Evolutionary conservation across 2,888 invertebrate species (phyloP), one percentile per base, ranked within the genome.

Genomic region (Ectropis crepuscularia): DNA sequence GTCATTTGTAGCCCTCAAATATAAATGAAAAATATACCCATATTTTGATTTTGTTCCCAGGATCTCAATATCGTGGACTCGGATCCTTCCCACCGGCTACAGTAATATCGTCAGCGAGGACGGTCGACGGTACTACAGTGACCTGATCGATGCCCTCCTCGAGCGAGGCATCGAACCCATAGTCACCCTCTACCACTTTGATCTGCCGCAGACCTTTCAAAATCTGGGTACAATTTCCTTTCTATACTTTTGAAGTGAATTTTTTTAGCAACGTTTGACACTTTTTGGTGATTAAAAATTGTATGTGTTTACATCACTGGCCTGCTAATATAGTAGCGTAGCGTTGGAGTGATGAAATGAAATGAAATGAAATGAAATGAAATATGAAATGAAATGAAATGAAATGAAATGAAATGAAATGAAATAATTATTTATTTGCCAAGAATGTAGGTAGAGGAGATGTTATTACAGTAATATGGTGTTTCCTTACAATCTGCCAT

Each of bases 151-250:
- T 55, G 93, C 84, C 43, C 83, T 95, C 0, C 72, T 93, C 28
- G 87, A 79, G 42, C 88, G 89, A 53, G 91, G 89, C 9, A 94
- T 95, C 16, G 80, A 88, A 64, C 94, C 95, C 0, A 63, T 92
- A 16, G 77, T 94, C 6, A 95, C 94, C 0, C 12, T 93, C 0
- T 91, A 87, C 74, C 93, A 93, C 51, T 92, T 85, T 83, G 93
- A 93, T 46, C 63, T 93, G 50, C 93, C 93, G 0, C 86, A 89
- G 61, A 49, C 46, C 6, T 53, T 63, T 0, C 70, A 90, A 94
- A 37, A 95, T 94, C 79, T 95, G 94, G 0, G 81, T 95, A 61
- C 93, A 95, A 0, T 96, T 96, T 96, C 73, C 94, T 0, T 96
- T 95, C 83, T 96, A 7, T 6, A 28, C 4, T 28, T 28, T 28